Base-by-base conservation (phyloP, 2,888 invertebrate genomes). In the Linhomoeus sp. region DNA sequence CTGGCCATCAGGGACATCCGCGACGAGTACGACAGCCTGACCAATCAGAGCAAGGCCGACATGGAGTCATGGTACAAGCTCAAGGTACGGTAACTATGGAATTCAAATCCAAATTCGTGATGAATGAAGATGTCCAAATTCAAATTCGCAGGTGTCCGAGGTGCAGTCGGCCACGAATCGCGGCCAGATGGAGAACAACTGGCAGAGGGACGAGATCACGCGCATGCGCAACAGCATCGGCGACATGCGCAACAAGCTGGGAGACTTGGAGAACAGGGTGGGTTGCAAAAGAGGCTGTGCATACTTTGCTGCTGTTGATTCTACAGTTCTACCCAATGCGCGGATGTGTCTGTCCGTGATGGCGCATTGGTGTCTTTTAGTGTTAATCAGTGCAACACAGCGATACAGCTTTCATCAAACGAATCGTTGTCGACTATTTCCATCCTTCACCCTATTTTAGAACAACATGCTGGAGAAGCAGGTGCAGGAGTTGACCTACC, bases 11-110 rank as follows among this genome's bases (percentile, higher is more conserved):
- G 68, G 38, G 70, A 70, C 54, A 69, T 72, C 53, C 67, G 69
- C 55, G 57, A 58, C 40, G 68, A 69, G 50, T 70, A 70, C 53
- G 69, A 71, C 53, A 56, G 60, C 53, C 65, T 70, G 53, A 60
- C 65, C 51, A 66, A 66, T 50, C 55, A 60, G 44, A 66, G 69
- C 56, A 58, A 67, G 33, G 63, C 63, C n/a, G 70, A 72, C 53
- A 66, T 71, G 63, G 71, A 72, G 56, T 63, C 64, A 43, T 71
- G 67, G 66, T 72, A 72, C 64, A 69, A 70, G 56, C 63, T 70
- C 53, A 72, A 72, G 68, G 70, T 70, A 52, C 36, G 45, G 17
- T 7, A 14, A 20, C 33, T 40, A 41, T 43, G 48, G 20, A 29
- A 12, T 29, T 29, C 29, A 5, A 29, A 5, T 29, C 5, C 7